Evolutionary conservation across 2,113 vertebrate species (phyloP).

Genomic region (Sebastes schlegelii): DNA sequence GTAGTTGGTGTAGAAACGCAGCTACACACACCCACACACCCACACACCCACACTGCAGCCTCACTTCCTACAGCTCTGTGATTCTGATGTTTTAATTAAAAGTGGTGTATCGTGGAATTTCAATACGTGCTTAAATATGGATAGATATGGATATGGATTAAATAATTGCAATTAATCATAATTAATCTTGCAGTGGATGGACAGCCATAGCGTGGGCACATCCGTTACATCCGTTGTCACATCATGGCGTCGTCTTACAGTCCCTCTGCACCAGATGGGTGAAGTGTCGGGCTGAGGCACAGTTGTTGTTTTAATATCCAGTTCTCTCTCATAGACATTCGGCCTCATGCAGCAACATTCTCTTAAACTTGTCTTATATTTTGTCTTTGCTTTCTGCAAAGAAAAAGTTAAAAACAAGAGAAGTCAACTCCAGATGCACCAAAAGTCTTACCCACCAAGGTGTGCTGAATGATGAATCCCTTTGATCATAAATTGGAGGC

Average conservation of each 20-base stretch:
- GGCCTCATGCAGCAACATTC: not conserved
- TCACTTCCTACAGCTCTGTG: not conserved
- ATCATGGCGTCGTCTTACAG: not conserved
- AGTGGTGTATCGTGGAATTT: not conserved
- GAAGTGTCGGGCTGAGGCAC: not conserved
- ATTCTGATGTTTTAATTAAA: not conserved
- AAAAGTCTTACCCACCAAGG: too few species aligned
- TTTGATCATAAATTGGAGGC: too few species aligned
- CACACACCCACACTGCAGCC: not conserved
- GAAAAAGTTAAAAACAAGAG: too few species aligned
- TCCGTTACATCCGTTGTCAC: constrained; percentile 3
- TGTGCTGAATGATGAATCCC: too few species aligned
- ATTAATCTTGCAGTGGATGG: constrained; percentile 13
- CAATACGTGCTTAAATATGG: not conserved
- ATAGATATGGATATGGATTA: too few species aligned
- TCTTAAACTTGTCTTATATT: too few species aligned
- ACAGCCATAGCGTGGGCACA: not conserved
- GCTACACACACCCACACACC: too few species aligned
- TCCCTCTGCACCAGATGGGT: not conserved
- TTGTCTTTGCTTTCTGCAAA: too few species aligned
- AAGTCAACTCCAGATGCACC: too few species aligned
- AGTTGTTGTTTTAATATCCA: not conserved
- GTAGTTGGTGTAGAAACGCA: not conserved
- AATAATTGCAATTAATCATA: not conserved
- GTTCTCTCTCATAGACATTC: not conserved